Evolutionary conservation across 2,888 invertebrate genomes (phyloP).

Genomic region (Papilio elwesi): DNA sequence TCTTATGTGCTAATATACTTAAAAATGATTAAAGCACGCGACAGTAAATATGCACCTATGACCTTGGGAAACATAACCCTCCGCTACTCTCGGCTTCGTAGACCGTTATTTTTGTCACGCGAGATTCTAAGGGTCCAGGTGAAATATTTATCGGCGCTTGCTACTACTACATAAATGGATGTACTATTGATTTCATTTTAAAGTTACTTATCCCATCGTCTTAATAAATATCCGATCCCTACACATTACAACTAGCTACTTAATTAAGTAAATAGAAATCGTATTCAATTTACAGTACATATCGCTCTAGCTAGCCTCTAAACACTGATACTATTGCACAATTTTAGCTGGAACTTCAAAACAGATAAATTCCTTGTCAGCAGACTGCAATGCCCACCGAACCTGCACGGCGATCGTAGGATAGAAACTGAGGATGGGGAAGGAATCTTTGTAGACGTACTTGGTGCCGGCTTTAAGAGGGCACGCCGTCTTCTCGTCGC

Average conservation of each 20-base stretch:
- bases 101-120: no score
- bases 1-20: constrained; percentile 2
- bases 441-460: constrained; percentile 88
- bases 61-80: no score
- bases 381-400: constrained; percentile 85
- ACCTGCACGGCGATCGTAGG: constrained; percentile 82
- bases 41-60: no score
- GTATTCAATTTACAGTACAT: no score
- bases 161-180: constrained; percentile 3
- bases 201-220: background rate
- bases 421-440: constrained; percentile 81
- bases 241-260: background rate
- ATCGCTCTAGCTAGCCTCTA: constrained; percentile 15
- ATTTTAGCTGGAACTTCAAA: constrained; percentile 89
- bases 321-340: constrained; percentile 47
- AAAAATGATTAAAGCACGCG: background rate
- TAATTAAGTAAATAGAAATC: background rate
- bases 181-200: background rate
- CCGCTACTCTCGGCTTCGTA: no score
- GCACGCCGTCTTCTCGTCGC: constrained; percentile 86
- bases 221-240: background rate
- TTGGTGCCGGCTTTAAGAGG: constrained; percentile 87
- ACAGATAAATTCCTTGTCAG: constrained; percentile 81
- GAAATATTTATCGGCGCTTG: no score
- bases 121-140: no score